These are phyloP conservation scores for Philereme vetulata DNA, from an alignment of 2,888 invertebrate species.

Conservation along the genomic window DNA sequence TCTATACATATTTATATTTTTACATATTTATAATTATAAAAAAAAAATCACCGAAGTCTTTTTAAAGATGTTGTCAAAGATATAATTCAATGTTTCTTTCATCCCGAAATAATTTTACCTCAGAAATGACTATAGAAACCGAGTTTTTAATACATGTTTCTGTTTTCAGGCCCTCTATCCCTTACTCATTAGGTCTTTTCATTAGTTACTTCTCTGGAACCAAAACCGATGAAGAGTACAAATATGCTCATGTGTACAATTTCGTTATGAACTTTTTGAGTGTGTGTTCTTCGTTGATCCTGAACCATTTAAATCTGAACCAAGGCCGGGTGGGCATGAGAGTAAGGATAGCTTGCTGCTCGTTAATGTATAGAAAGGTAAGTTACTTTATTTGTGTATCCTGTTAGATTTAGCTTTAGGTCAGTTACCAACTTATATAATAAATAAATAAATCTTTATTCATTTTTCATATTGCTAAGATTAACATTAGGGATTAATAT, in stretches of 20 bases:
- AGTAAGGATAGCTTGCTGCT: slow-evolving; percentile 90
- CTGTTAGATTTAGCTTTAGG: too few relatives aligned
- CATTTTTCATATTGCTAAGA: too few relatives aligned
- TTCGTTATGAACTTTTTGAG: slow-evolving; percentile 84
- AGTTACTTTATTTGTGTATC: neutral
- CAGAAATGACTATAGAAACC: too few relatives aligned
- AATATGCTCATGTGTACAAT: slow-evolving; percentile 87
- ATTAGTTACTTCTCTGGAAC: slow-evolving; percentile 86
- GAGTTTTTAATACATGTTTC: slow-evolving; percentile 7
- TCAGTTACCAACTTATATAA: too few relatives aligned
- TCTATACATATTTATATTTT: too few relatives aligned
- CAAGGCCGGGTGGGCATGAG: slow-evolving; percentile 89
- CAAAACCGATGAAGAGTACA: slow-evolving; percentile 69
- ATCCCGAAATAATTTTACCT: too few relatives aligned
- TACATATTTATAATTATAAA: too few relatives aligned
- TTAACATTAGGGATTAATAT: too few relatives aligned
- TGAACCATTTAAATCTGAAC: slow-evolving; percentile 85
- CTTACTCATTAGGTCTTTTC: slow-evolving; percentile 84
- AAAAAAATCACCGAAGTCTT: too few relatives aligned
- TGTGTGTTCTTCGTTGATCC: slow-evolving; percentile 83
- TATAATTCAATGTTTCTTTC: too few relatives aligned
- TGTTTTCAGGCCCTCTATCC: slow-evolving; percentile 84
- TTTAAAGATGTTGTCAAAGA: too few relatives aligned
- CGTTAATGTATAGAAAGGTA: slow-evolving; percentile 93
- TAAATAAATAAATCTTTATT: too few relatives aligned